Base-by-base conservation (phyloP, 2,113 vertebrate species). In the Microcebus murinus region DNA sequence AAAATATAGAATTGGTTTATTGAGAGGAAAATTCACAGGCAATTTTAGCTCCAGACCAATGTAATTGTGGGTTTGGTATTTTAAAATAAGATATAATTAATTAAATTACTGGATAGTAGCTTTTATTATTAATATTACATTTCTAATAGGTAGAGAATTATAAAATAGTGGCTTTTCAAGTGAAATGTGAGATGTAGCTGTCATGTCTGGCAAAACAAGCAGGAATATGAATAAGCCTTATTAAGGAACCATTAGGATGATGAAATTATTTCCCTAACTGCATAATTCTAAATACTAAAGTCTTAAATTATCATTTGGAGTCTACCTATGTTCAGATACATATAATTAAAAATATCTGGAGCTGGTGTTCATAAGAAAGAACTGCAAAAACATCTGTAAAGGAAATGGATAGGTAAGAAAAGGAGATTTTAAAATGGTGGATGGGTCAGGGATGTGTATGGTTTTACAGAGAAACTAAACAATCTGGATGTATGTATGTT, bases 71-170 rank as follows among this genome's bases (percentile, higher is more conserved):
- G 12, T 17, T 87, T 95, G 42, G 11, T 27, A 29, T 95, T 84
- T 92, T 65, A 79, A 83, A 90, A 80, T 76, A 85, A 94, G 5
- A 59, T n/a, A 76, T 31, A 84, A 70, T 92, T 52, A 89, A 77
- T 92, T 80, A 67, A 91, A 87, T 90, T 52, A 76, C 20, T 63
- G 8, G 1, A 68, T 45, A 81, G 4, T 61, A 84, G 74, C n/a
- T 61, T 5, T 67, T 92, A 57, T 67, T 92, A 57, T 57, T 57
- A 57, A 57, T 57, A 45, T n/a, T 90, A 11, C 39, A 55, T 91
- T 73, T 77, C 23, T 36, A 90, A 65, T 76, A 27, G 25, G 3
- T 42, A 23, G 10, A 86, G 23, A 90, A 86, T 61, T 73, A 80
- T 18, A 95, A 92, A 73, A 31, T 57, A 25, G 45, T 95, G 17